These are phyloP conservation scores for Tringa solitaria DNA, from an alignment of 2,113 vertebrate genomes.

Conservation along the genomic window DNA sequence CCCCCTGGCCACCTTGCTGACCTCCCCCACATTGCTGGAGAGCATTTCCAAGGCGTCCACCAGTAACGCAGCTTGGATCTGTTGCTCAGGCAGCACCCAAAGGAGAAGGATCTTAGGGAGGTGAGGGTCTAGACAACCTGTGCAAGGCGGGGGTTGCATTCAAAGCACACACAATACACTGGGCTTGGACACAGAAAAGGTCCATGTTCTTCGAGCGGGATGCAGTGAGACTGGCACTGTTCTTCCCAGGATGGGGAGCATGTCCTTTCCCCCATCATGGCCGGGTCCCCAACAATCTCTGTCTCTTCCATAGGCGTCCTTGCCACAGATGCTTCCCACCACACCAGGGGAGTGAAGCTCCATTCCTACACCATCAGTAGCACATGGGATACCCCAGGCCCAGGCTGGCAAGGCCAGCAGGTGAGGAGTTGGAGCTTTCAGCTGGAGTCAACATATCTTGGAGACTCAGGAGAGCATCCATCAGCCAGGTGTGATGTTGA, in stretches of 20 bases:
- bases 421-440: neutral
- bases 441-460: neutral
- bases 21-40: neutral
- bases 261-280: neutral
- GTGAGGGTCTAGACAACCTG: neutral
- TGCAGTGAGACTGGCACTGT: neutral
- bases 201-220: fast-evolving
- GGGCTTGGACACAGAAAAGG: neutral
- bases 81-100: neutral
- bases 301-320: too few species aligned
- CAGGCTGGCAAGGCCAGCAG: neutral
- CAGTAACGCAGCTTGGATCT: neutral
- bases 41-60: neutral
- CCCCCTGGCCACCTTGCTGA: neutral
- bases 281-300: fast-evolving
- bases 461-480: neutral
- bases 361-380: neutral
- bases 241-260: neutral
- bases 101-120: neutral
- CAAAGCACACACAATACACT: neutral
- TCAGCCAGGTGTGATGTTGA: neutral
- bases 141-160: fast-evolving
- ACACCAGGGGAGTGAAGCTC: neutral
- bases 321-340: neutral
- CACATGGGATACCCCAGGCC: neutral